phyloP scores from a whole-genome alignment of 2,797 vertebrate genomes.

The Acipenser ruthenus region DNA sequence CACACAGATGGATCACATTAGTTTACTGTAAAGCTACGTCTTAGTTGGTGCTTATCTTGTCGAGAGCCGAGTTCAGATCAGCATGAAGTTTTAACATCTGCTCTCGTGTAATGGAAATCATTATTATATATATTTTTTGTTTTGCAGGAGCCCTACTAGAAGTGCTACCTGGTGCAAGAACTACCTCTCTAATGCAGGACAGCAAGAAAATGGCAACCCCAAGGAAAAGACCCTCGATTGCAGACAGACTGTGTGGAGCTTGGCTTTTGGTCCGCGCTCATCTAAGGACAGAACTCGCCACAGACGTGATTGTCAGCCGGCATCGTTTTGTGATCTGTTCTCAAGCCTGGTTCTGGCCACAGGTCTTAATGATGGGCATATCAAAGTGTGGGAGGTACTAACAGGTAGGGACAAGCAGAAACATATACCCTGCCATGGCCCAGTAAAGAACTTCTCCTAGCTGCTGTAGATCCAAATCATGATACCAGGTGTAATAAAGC shows the following conservation, averaged over 20 bases:
- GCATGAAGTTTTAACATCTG: too few relatives aligned
- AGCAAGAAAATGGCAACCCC: neutral
- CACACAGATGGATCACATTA: too few relatives aligned
- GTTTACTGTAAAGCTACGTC: too few relatives aligned
- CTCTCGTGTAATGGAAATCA: too few relatives aligned
- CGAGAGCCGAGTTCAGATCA: too few relatives aligned
- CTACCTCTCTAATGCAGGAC: neutral
- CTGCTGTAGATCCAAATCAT: too few relatives aligned
- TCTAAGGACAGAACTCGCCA: conserved; percentile 37
- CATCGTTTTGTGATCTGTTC: conserved; percentile 17
- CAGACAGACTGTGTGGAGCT: conserved; percentile 82
- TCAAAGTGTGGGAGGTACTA: conserved; percentile 89
- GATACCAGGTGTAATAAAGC: too few relatives aligned
- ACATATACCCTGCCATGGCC: too few relatives aligned
- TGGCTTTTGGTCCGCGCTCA: conserved; percentile 78
- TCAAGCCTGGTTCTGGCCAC: conserved; percentile 75
- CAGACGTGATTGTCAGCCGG: conserved; percentile 18
- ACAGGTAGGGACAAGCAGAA: conserved; percentile 58
- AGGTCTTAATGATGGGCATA: conserved; percentile 77
- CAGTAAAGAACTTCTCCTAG: too few relatives aligned
- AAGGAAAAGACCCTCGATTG: conserved; percentile 85
- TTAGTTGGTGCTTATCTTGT: too few relatives aligned
- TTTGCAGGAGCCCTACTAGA: too few relatives aligned
- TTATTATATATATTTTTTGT: too few relatives aligned
- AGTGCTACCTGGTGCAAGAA: neutral